These are phyloP conservation scores for Pollenia angustigena DNA, from an alignment of 2,888 invertebrate species.

Conservation along the genomic window DNA sequence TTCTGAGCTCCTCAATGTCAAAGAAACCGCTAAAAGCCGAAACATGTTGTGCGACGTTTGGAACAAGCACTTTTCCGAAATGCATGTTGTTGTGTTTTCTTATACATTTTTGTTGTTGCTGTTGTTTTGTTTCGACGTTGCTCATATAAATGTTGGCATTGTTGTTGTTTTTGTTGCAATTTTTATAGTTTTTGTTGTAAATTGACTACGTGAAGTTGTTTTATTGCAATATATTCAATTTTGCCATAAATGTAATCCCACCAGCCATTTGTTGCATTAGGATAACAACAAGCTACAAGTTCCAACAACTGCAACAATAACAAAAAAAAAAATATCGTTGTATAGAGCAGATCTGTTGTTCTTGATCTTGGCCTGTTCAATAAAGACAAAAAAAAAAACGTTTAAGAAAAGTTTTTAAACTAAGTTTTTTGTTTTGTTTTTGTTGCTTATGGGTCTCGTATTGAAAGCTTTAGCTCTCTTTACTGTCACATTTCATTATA, in stretches of 20 bases:
- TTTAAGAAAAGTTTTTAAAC: conserved; percentile 52
- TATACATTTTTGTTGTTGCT: conserved; percentile 52
- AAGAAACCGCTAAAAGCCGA: conserved; percentile 77
- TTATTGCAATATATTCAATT: conserved; percentile 65
- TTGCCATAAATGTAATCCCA: conserved; percentile 72
- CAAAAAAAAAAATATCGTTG: conserved; percentile 27
- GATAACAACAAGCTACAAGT: conserved; percentile 62
- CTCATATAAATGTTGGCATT: conserved; percentile 64
- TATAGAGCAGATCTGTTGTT: conserved; percentile 51
- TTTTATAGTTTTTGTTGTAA: conserved; percentile 66
- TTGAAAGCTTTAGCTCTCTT: conserved; percentile 63
- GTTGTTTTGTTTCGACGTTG: conserved; percentile 63
- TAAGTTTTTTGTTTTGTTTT: conserved; percentile 6
- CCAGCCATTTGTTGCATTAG: conserved; percentile 73
- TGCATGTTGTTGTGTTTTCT: conserved; percentile 66
- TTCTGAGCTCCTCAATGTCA: conserved; percentile 69
- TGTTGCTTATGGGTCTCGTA: conserved; percentile 25
- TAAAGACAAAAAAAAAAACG: conserved; percentile 29
- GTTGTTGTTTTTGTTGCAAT: conserved; percentile 60
- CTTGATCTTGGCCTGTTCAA: conserved; percentile 65
- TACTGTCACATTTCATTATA: conserved; percentile 68
- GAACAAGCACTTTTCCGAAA: conserved; percentile 74
- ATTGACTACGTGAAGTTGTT: conserved; percentile 68
- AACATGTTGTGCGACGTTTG: conserved; percentile 76
- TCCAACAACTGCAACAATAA: conserved; percentile 43